Evolutionary conservation across 1,140 invertebrate genomes (phyloP).

Genomic region (Kradibia gibbosae): DNA sequence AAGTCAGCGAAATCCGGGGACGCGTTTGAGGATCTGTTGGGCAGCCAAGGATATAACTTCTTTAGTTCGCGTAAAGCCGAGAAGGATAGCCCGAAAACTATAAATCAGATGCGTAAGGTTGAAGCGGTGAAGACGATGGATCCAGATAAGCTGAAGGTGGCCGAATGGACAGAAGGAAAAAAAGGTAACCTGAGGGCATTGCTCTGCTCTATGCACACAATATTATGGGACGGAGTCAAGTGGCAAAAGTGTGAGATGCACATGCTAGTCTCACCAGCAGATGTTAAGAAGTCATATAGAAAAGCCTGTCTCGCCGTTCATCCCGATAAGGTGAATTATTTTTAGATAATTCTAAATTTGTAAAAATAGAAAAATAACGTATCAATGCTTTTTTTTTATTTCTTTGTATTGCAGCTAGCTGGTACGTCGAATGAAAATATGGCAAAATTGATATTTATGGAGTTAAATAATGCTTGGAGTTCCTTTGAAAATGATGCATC

Average conservation of each 20-base stretch:
- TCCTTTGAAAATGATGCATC: slow-evolving; percentile 95
- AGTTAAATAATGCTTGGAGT: slow-evolving; percentile 98
- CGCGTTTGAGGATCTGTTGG: slow-evolving; percentile 92
- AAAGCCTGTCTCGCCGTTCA: slow-evolving; percentile 97
- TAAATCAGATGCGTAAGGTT: slow-evolving; percentile 93
- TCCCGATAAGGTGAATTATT: slow-evolving; percentile 91
- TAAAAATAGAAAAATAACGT: neutral
- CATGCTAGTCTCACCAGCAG: slow-evolving; percentile 88
- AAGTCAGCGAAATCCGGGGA: slow-evolving; percentile 77
- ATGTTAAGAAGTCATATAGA: slow-evolving; percentile 97
- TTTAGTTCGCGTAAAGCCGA: slow-evolving; percentile 75
- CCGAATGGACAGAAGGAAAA: slow-evolving; percentile 92
- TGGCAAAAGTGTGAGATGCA: slow-evolving; percentile 96
- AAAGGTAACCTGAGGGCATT: slow-evolving; percentile 96
- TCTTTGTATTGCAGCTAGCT: slow-evolving; percentile 81
- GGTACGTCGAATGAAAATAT: slow-evolving; percentile 91
- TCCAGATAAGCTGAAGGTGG: slow-evolving; percentile 90
- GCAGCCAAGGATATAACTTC: slow-evolving; percentile 90
- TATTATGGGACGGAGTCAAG: slow-evolving; percentile 92
- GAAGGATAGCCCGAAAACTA: slow-evolving; percentile 88
- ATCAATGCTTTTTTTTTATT: neutral
- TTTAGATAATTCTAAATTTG: too few relatives aligned
- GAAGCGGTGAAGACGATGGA: slow-evolving; percentile 91
- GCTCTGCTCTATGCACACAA: slow-evolving; percentile 92
- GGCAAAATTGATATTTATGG: slow-evolving; percentile 98